Evolutionary conservation across 2,797 vertebrate genomes (phyloP), one percentile per base, ranked within the genome.

Genomic region (Sarcoramphus papa): DNA sequence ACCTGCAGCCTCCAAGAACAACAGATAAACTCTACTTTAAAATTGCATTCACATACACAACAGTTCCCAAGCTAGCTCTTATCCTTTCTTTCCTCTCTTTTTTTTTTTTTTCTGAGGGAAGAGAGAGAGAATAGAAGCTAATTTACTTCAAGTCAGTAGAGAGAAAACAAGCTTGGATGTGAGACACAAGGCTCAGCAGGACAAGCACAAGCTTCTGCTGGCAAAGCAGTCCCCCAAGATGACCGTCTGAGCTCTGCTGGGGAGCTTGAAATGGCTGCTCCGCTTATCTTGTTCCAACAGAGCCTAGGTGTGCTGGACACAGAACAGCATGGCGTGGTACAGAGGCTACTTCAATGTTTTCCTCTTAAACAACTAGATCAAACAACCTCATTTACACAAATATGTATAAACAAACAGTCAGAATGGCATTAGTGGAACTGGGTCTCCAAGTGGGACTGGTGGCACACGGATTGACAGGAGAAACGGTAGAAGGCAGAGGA

Each of bases 221-320:
- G 91, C 0, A 0, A 78, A 90, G 94, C 86, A 81, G 37, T 37
- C 88, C 83, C 93, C 28, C 0, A 4, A 85, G 87, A 65, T 51
- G 50, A n/a, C 35, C 3, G 0, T 27, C 72, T 57, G 85, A 83
- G 95, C 75, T 75, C 57, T 93, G 59, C 91, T 67, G 81, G 60
- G 77, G 20, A 92, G 91, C 76, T 23, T 81, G 65, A 90, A 81
- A 95, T 65, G 41, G 62, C 76, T 78, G 91, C 76, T 73, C 9
- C 1, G 68, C 89, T 97, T 93, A 97, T 90, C 96, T 92, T 28
- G 33, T 6, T 81, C 21, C 84, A 90, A 87, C 96, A 97, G 93
- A 91, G 72, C 64, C 59, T 45, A 90, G 91, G 95, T 88, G 87
- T 33, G 20, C 91, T 54, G 89, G 91, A 28, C 92, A 85, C 51